Evolutionary conservation across 2,113 vertebrate genomes (phyloP).

Genomic region (Callorhinus ursinus): DNA sequence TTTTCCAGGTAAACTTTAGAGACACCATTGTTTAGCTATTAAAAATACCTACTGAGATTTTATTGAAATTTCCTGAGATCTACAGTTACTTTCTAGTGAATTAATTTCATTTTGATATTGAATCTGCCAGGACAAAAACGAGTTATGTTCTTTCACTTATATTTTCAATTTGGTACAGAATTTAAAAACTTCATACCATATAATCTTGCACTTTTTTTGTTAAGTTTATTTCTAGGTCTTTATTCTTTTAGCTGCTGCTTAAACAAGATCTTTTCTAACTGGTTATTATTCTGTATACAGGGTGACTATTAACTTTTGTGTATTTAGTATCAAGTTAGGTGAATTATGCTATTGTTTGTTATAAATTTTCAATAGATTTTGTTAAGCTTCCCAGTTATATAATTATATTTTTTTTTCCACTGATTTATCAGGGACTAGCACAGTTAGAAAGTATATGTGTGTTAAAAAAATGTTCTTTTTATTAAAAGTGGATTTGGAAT

Average conservation of each 20-base stretch:
- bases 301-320: not conserved
- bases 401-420: not conserved
- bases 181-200: slow-evolving; percentile 12
- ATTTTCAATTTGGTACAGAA: not conserved
- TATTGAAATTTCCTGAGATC: not conserved
- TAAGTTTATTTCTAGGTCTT: slow-evolving; percentile 47
- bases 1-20: not conserved
- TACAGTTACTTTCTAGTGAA: not conserved
- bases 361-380: not conserved
- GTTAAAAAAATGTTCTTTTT: not conserved
- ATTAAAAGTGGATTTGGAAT: not conserved
- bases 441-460: not conserved
- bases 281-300: not conserved
- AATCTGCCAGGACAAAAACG: slow-evolving; percentile 21
- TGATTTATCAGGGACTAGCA: not conserved
- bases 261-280: not conserved
- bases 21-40: not conserved
- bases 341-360: not conserved
- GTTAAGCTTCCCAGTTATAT: not conserved
- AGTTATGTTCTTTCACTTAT: not conserved
- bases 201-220: not conserved
- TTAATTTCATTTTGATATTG: slow-evolving; percentile 36
- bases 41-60: not conserved
- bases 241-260: slow-evolving; percentile 11
- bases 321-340: not conserved